Percentiles rank a stretch among this genome's conserved stretches.
These are phyloP conservation scores for Montipora efflorescens DNA, from an alignment of 64 coral and sea anemone species.

Conservation along the genomic window DNA sequence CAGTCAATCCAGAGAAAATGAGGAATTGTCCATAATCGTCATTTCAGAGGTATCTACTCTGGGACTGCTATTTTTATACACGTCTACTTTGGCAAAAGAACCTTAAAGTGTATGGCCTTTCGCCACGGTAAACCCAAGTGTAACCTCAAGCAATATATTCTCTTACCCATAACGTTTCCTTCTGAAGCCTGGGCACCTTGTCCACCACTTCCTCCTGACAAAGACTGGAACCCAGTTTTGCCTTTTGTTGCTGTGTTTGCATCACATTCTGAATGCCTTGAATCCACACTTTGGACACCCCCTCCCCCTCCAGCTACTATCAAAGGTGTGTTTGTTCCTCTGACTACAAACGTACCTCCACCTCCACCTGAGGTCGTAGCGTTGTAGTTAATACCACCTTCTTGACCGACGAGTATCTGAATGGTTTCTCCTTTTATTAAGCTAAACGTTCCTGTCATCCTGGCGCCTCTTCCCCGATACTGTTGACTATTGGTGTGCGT, in stretches of 20 bases:
- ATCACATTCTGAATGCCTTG: not conserved
- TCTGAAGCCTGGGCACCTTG: not conserved
- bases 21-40: too few relatives aligned
- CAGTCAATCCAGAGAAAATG: too few relatives aligned
- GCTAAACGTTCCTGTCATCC: not conserved
- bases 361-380: conserved; percentile 33
- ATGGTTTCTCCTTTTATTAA: not conserved
- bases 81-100: too few relatives aligned
- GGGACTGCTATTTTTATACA: too few relatives aligned
- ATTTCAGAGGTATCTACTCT: too few relatives aligned
- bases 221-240: not conserved
- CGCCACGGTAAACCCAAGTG: too few relatives aligned
- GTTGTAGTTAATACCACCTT: not conserved
- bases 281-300: not conserved
- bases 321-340: not conserved
- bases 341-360: conserved; percentile 69
- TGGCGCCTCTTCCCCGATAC: conserved; percentile 24
- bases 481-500: not conserved
- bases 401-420: not conserved
- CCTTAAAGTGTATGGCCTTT: too few relatives aligned
- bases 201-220: not conserved
- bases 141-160: too few relatives aligned
- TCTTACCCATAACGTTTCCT: too few relatives aligned
- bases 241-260: not conserved
- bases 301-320: conserved; percentile 60